Evolutionary conservation across 2,113 vertebrate genomes (phyloP).

Genomic region (Piaya cayana): DNA sequence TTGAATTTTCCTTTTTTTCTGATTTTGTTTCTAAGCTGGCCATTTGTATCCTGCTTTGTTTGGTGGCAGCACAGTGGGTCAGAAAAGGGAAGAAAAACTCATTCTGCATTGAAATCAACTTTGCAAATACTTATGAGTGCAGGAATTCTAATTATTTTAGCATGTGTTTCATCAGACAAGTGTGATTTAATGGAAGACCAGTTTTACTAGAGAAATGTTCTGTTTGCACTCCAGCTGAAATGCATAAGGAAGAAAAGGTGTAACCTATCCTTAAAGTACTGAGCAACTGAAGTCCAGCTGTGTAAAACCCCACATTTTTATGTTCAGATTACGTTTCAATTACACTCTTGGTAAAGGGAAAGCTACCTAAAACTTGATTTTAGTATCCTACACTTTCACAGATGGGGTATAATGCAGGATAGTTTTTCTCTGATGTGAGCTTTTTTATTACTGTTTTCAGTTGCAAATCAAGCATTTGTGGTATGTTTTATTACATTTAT

Average conservation of each 20-base stretch:
- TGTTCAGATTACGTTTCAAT: not conserved
- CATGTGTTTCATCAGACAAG: not conserved
- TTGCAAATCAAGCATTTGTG: not conserved
- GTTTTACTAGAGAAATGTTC: not conserved
- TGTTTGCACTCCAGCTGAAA: not conserved
- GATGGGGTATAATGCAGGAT: not conserved
- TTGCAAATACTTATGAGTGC: not conserved
- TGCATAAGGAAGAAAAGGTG: fast-evolving
- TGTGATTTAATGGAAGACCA: not conserved
- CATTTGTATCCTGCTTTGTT: not conserved
- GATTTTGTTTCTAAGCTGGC: not conserved
- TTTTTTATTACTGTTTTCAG: not conserved
- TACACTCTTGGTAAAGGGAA: not conserved
- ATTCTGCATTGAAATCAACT: not conserved
- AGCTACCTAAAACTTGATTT: not conserved
- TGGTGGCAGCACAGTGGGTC: not conserved
- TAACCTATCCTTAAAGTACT: not conserved
- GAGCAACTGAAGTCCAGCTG: not conserved
- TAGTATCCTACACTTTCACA: not conserved
- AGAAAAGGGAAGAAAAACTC: conserved; percentile 1
- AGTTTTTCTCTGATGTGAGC: not conserved
- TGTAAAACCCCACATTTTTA: not conserved
- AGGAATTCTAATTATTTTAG: not conserved
- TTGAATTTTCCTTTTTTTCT: not conserved
- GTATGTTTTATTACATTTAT: not conserved